Conservation (phyloP, 2,797 vertebrate genomes). For the Apogon hyalosoma region DNA sequence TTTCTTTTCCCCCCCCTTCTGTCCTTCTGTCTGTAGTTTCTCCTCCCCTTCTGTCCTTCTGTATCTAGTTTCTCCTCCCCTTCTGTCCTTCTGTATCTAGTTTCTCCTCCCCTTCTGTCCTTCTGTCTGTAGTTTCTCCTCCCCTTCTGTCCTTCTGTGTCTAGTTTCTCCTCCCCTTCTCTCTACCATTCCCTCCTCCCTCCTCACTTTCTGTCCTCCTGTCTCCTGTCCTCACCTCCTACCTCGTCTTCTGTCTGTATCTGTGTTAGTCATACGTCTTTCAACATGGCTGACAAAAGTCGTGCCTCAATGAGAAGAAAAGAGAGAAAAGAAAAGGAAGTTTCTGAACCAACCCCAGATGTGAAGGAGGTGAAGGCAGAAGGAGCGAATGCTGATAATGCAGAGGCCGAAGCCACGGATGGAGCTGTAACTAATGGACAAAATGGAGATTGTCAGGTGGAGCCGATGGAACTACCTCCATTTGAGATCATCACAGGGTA, state of each 20-base stretch:
- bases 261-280: background rate
- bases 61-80: too few species aligned
- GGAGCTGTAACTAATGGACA: constrained; percentile 46
- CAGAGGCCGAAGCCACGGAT: background rate
- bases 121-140: too few species aligned
- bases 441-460: constrained; percentile 73
- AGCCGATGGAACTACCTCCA: constrained; percentile 89
- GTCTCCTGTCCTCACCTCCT: background rate
- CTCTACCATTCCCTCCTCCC: too few species aligned
- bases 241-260: background rate
- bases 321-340: constrained; percentile 57
- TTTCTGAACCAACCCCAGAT: constrained; percentile 24
- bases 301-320: constrained; percentile 44
- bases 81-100: too few species aligned
- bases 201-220: constrained; percentile 2
- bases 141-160: too few species aligned
- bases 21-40: too few species aligned
- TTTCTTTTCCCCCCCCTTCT: too few species aligned
- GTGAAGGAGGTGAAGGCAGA: constrained; percentile 43
- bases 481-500: constrained; percentile 94
- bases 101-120: too few species aligned
- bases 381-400: constrained; percentile 28
- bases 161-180: background rate
- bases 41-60: too few species aligned
- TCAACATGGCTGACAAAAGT: constrained; percentile 77